These are phyloP conservation scores for Cnemophilus loriae DNA, from an alignment of 2,113 vertebrate species.

Conservation along the genomic window DNA sequence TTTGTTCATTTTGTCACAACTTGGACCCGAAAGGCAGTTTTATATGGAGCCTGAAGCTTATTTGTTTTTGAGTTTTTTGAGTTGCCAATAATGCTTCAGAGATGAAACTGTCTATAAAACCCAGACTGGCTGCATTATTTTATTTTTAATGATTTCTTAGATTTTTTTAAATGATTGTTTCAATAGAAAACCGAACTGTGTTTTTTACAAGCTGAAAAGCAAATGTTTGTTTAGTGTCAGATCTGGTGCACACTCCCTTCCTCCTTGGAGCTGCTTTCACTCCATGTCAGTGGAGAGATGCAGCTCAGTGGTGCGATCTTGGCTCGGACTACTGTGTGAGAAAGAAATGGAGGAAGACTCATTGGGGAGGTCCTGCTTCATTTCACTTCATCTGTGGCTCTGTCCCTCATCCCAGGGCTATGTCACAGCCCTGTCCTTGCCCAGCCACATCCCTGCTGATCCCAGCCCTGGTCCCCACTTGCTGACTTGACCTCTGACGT, in stretches of 20 bases:
- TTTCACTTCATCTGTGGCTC: background rate
- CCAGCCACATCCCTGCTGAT: background rate
- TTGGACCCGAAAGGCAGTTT: background rate
- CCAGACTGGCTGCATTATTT: background rate
- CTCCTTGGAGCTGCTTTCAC: background rate
- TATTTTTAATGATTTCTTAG: background rate
- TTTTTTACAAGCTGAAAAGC: background rate
- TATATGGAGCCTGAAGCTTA: background rate
- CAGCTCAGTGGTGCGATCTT: background rate
- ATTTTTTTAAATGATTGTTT: background rate
- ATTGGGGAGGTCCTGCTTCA: accelerated
- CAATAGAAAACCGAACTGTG: background rate
- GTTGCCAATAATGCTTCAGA: background rate
- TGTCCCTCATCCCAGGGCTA: background rate
- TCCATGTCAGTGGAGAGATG: background rate
- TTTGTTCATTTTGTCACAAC: background rate
- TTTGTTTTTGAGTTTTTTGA: background rate
- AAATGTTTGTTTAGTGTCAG: background rate
- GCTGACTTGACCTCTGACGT: background rate
- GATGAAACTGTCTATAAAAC: background rate
- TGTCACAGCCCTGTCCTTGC: background rate
- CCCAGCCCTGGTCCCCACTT: background rate
- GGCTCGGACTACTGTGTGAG: background rate
- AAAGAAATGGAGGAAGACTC: background rate
- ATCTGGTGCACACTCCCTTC: accelerated